A percentile compares a stretch with the other conserved stretches of the same genome.
Conservation (phyloP, 1,140 invertebrate species). For the Drosophila kepulauana region DNA sequence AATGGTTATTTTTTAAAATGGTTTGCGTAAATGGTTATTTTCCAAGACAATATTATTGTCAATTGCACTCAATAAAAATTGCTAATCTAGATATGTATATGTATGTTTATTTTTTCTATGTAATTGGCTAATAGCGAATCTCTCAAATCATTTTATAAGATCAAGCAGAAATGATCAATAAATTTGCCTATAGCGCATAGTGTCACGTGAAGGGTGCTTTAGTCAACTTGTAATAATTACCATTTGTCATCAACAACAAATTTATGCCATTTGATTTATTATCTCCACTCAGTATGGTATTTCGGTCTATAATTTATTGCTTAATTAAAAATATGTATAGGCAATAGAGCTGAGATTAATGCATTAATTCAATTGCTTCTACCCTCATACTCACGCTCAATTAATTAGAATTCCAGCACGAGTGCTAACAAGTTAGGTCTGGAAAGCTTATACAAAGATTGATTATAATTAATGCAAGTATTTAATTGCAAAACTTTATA, state of each 20-base stretch:
- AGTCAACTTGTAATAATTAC: neutral
- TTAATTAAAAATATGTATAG: conserved; percentile 36
- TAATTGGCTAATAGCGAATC: neutral
- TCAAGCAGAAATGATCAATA: too few species aligned
- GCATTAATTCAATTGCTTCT: conserved; percentile 17
- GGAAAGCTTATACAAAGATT: conserved; percentile 27
- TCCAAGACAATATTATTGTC: conserved; percentile 9
- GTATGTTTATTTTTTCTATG: too few species aligned
- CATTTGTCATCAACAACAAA: conserved; percentile 60
- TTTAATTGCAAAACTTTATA: conserved; percentile 40
- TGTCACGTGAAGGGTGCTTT: neutral
- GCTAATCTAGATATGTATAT: neutral
- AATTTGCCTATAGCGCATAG: neutral
- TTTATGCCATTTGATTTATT: conserved; percentile 55
- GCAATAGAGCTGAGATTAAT: conserved; percentile 15
- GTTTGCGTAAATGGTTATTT: conserved; percentile 57
- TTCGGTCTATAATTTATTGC: conserved; percentile 59
- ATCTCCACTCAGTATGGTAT: conserved; percentile 41
- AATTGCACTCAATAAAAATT: neutral
- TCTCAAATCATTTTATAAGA: conserved; percentile 15
- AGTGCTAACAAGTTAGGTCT: conserved; percentile 21
- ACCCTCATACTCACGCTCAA: conserved; percentile 66
- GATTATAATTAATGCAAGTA: conserved; percentile 67
- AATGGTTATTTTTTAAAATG: too few species aligned
- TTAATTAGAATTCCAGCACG: conserved; percentile 65